phyloP scores from a whole-genome alignment of 92 coral and sea anemone species.

The Actinernus sp. region DNA sequence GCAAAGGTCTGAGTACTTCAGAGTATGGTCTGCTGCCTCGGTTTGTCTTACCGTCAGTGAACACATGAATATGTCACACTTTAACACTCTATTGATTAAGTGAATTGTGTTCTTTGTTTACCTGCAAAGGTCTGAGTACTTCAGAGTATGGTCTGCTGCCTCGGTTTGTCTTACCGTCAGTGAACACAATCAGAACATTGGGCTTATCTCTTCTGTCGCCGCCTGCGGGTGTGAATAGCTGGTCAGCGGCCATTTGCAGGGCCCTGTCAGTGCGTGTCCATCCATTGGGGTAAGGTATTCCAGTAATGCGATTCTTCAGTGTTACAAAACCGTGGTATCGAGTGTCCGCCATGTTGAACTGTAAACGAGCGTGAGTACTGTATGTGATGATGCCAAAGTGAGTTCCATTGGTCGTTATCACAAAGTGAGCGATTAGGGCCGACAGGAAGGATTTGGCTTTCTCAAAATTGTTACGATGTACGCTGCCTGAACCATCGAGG shows the following conservation, averaged over 20 bases:
- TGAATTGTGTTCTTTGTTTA: background rate
- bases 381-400: slow-evolving; percentile 80
- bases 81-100: too few relatives aligned
- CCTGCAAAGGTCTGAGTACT: slow-evolving; percentile 78
- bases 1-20: too few relatives aligned
- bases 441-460: slow-evolving; percentile 57
- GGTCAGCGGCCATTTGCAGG: slow-evolving; percentile 63
- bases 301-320: slow-evolving; percentile 34
- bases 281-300: slow-evolving; percentile 44
- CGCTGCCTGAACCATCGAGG: slow-evolving; percentile 86
- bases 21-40: too few relatives aligned
- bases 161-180: slow-evolving; percentile 80
- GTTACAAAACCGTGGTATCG: slow-evolving; percentile 46
- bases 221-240: slow-evolving; percentile 64
- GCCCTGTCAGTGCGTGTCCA: slow-evolving; percentile 92
- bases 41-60: too few relatives aligned
- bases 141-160: slow-evolving; percentile 70
- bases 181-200: slow-evolving; percentile 69
- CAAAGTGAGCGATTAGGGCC: slow-evolving; percentile 59
- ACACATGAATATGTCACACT: too few relatives aligned
- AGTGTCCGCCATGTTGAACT: slow-evolving; percentile 63
- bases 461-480: slow-evolving; percentile 53
- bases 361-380: slow-evolving; percentile 35
- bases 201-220: slow-evolving; percentile 78
- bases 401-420: slow-evolving; percentile 67